Evolutionary conservation across 2,888 invertebrate genomes (phyloP).

Genomic region (Willowsia nigromaculata): DNA sequence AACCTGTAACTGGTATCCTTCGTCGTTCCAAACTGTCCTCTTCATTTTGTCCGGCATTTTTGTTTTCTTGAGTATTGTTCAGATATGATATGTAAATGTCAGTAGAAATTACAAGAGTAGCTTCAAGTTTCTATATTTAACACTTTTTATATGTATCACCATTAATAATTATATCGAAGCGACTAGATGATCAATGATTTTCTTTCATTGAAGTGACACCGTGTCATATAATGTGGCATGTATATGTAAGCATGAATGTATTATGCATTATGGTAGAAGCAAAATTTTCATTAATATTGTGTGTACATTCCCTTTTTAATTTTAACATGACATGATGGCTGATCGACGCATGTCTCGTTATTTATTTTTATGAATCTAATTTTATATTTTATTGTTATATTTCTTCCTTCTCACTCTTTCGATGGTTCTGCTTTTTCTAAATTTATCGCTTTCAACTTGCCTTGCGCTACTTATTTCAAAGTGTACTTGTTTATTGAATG

Average conservation of each 20-base stretch:
- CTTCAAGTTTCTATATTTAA: background rate
- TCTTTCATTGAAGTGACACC: background rate
- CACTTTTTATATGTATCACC: background rate
- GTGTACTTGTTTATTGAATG: background rate
- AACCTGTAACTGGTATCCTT: constrained; percentile 27
- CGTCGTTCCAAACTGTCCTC: background rate
- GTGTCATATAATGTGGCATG: background rate
- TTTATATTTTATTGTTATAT: background rate
- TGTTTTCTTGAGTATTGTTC: constrained; percentile 7
- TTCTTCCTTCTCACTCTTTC: background rate
- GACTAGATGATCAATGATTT: background rate
- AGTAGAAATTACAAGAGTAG: background rate
- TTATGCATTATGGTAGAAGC: background rate
- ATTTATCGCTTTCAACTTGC: background rate
- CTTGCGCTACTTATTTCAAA: background rate
- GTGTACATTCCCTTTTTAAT: background rate
- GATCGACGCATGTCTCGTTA: background rate
- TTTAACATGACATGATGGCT: background rate
- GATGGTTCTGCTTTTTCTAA: background rate
- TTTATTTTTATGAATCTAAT: background rate
- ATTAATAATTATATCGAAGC: background rate
- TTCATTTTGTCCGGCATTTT: constrained; percentile 9
- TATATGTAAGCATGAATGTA: background rate
- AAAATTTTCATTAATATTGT: background rate
- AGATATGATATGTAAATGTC: constrained; percentile 16